Base-by-base conservation (phyloP, 2,113 vertebrate genomes). In the Synchiropus splendidus region DNA sequence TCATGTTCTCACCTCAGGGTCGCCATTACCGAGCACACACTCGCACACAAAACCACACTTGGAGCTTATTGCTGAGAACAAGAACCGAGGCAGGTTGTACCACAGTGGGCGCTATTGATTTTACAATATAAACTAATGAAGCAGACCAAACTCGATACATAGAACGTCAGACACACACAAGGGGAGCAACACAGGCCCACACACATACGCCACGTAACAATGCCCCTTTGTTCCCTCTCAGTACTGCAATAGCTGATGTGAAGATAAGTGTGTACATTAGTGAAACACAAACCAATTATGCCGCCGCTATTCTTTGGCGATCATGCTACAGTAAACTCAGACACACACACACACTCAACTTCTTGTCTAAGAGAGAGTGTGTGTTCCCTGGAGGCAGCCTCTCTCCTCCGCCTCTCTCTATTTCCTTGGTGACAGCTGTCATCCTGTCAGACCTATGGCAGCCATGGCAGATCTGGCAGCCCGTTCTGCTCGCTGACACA, bases 351-450 rank as follows among this genome's bases (percentile, higher is more conserved):
- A 37, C 21, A 36, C 10, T 21, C 21, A 32, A 34, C 31, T 38
- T 34, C 48, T 45, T 33, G 49, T 64, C 52, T 62, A 44, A 39
- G 48, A 36, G 27, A 36, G 54, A n/a, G 50, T 45, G 59, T 52
- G 71, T 53, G 65, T 61, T 68, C 74, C 72, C 74, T 58, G 12
- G 72, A 69, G 76, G 74, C 70, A n/a, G 41, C 42, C 43, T 70
- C 70, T 64, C 63, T 61, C 34, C 60, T 54, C 51, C 52, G 52
- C 57, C 45, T 54, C 67, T 62, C 59, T 66, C 68, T 53, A 55
- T 72, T 73, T 80, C 68, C 70, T 78, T 60, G 67, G 77, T 71
- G 73, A 78, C 79, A 78, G 77, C 77, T 82, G 79, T 78, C 77
- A 79, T 72, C 74, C 66, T 76, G 72, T 81, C 79, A 81, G 65